Conservation (phyloP, 37 sponge, comb jelly and placozoan species). For the Ianthella basta region DNA sequence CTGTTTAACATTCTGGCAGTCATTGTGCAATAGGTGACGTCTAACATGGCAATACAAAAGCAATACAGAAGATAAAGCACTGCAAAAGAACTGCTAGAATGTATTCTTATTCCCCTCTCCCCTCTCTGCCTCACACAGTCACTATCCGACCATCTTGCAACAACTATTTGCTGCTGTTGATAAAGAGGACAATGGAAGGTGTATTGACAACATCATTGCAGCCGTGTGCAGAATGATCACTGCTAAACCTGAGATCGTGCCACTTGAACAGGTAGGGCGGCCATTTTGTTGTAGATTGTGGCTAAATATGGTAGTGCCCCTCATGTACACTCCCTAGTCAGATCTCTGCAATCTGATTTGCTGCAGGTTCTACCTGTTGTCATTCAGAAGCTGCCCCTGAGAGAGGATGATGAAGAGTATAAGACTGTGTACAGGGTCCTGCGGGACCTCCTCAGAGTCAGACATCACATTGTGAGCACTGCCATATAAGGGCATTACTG, state of each 20-base stretch:
- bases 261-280: constrained; percentile 75
- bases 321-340: not conserved
- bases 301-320: too few relatives aligned
- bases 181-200: constrained; percentile 26
- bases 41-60: too few relatives aligned
- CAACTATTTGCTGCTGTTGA: constrained; percentile 59
- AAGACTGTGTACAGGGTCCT: constrained; percentile 81
- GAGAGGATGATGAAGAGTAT: constrained; percentile 90
- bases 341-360: not conserved
- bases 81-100: too few relatives aligned
- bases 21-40: too few relatives aligned
- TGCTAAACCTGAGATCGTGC: constrained; percentile 64
- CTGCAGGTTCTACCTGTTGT: constrained; percentile 76
- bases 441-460: constrained; percentile 45
- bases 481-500: not conserved
- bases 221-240: constrained; percentile 88
- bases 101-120: too few relatives aligned
- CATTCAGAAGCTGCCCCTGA: constrained; percentile 80
- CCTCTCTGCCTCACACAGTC: constrained; percentile 28
- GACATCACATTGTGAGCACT: constrained; percentile 43
- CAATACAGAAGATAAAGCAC: too few relatives aligned
- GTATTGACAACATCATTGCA: constrained; percentile 83
- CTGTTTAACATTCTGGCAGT: too few relatives aligned
- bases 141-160: constrained; percentile 72
- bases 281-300: not conserved